Conservation (phyloP, 2,888 invertebrate genomes). For the Athalia circularis region DNA sequence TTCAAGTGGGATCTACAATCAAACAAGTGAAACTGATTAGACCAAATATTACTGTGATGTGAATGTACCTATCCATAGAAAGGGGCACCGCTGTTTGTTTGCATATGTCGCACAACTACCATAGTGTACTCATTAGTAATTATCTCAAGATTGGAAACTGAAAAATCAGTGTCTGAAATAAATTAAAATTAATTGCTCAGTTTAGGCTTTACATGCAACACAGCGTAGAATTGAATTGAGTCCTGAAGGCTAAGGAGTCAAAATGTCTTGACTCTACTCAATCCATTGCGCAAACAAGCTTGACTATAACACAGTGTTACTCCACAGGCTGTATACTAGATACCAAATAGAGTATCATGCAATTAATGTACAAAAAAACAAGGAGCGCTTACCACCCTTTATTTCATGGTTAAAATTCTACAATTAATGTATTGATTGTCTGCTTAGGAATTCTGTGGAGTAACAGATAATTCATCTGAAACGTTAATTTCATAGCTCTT, state of each 20-base stretch:
- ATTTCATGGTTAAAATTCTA: too few species aligned
- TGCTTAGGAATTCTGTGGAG: not conserved
- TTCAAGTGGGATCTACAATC: slow-evolving; percentile 1
- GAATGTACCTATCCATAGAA: slow-evolving; percentile 34
- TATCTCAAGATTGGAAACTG: not conserved
- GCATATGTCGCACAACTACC: slow-evolving; percentile 57
- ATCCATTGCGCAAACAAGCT: slow-evolving; percentile 4
- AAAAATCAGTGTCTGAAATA: slow-evolving; percentile 1
- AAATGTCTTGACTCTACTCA: not conserved
- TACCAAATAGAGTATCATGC: not conserved
- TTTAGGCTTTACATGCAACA: slow-evolving; percentile 23
- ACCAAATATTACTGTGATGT: slow-evolving; percentile 29
- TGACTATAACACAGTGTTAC: slow-evolving; percentile 25
- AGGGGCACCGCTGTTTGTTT: slow-evolving; percentile 59
- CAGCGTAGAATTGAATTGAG: slow-evolving; percentile 14
- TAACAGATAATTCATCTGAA: slow-evolving; percentile 3
- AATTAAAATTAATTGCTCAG: slow-evolving; percentile 9
- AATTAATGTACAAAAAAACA: not conserved
- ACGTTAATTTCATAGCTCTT: slow-evolving; percentile 54
- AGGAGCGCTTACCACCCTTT: too few species aligned
- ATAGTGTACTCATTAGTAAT: slow-evolving; percentile 17
- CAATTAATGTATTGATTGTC: not conserved
- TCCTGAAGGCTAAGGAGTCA: not conserved
- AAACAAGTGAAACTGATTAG: not conserved
- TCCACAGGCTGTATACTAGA: slow-evolving; percentile 19